Evolutionary conservation across 2,797 vertebrate genomes (phyloP), one percentile per base, ranked within the genome.

Genomic region (Halcyon leucocephala): DNA sequence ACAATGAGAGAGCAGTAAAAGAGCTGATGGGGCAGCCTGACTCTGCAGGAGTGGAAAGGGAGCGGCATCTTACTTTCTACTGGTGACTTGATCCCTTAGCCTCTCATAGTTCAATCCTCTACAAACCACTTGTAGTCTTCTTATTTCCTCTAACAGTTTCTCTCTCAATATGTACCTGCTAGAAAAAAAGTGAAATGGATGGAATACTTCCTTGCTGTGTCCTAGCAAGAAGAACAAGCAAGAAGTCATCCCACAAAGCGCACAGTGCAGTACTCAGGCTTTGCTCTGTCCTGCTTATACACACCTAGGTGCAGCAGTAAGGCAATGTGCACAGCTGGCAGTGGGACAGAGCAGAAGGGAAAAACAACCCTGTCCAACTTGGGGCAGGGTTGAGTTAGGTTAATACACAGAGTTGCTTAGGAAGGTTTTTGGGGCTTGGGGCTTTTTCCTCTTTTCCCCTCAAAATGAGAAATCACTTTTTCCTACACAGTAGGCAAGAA

Each of bases 401-500:
- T 52, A 70, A 39, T 15, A 76, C 12, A 74, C 62, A 37, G 74
- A 77, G 37, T 28, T 80, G 69, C 73, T 94, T 58, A 82, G 66
- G 82, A 93, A 96, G 67, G 39, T 61, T 88, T 9, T 52, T 70
- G 51, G 73, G 35, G 41, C 20, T 60, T 83, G 33, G 79, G 46
- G 19, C n/a, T 64, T 94, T 62, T 79, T 83, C 74, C 57, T 89
- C 39, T 82, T 92, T 92, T 91, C 37, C 88, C 94, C 54, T 97
- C 39, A 94, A 95, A 97, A 94, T 33, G 82, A 96, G 95, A 96
- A 96, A 95, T 24, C 7, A 1, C 29, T 55, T 90, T 97, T 94
- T 90, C 96, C 95, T 97, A 97, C 97, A 95, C 77, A 74, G 97
- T 96, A 97, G 97, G 97, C 74, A 96, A 96, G 48, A 95, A 67